These are phyloP conservation scores for Sipha maydis DNA, from an alignment of 2,888 invertebrate species.

Conservation along the genomic window DNA sequence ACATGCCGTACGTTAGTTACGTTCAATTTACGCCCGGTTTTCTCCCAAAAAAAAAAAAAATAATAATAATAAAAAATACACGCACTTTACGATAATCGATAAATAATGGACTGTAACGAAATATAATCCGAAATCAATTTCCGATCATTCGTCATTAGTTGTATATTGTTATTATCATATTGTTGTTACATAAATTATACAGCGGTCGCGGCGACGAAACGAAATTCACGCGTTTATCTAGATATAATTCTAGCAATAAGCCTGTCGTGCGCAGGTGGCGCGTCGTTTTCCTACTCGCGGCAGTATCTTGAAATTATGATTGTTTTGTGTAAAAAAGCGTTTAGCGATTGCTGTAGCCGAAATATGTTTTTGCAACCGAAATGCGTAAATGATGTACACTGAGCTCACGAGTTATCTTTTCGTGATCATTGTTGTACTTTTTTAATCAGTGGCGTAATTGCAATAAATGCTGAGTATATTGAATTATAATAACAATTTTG, in stretches of 20 bases:
- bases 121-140: conserved; percentile 36
- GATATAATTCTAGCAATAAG: neutral
- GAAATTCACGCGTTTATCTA: conserved; percentile 16
- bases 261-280: neutral
- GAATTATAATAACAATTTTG: no score
- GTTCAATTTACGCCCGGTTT: neutral
- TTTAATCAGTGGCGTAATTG: no score
- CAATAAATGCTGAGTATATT: no score
- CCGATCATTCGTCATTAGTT: neutral
- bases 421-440: no score
- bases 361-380: no score
- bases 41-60: neutral
- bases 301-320: no score
- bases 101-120: conserved; percentile 41
- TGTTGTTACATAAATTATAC: neutral
- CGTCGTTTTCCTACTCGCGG: neutral
- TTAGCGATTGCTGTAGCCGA: no score
- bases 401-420: no score
- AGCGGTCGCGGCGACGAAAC: neutral
- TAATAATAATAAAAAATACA: neutral
- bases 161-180: neutral
- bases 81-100: conserved; percentile 5
- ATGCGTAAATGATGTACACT: no score
- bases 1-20: conserved; percentile 21
- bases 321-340: no score